phyloP scores from a whole-genome alignment of 1,140 invertebrate species.

The Mamestra configurata region DNA sequence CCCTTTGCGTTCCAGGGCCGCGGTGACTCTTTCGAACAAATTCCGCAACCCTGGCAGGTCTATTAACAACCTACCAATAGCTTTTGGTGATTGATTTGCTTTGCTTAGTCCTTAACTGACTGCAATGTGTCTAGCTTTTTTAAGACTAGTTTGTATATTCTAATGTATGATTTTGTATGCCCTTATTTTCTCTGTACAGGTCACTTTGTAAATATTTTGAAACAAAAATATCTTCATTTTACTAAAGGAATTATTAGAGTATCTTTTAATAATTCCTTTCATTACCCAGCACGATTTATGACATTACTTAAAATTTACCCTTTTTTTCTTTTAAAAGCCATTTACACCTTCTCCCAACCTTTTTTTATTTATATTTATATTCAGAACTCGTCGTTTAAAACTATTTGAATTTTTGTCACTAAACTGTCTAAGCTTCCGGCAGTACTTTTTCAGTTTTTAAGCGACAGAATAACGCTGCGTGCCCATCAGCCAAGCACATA shows the following conservation, averaged over 20 bases:
- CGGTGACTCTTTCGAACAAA: too few relatives aligned
- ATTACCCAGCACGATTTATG: not conserved
- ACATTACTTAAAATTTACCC: not conserved
- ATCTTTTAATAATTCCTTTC: too few relatives aligned
- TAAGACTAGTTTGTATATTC: not conserved
- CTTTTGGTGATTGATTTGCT: too few relatives aligned
- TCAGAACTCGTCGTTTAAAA: not conserved
- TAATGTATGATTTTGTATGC: not conserved
- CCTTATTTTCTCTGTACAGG: not conserved
- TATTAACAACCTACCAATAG: too few relatives aligned
- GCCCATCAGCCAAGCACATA: not conserved
- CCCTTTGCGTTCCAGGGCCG: too few relatives aligned
- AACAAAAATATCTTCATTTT: not conserved
- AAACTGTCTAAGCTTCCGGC: not conserved
- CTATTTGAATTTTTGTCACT: not conserved
- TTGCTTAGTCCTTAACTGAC: not conserved
- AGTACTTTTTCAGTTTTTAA: not conserved
- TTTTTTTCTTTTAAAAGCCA: not conserved
- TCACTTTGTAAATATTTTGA: not conserved
- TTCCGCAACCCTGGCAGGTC: too few relatives aligned
- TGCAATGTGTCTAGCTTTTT: not conserved
- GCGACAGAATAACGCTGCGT: not conserved
- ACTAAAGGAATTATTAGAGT: not conserved
- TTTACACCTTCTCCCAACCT: not conserved
- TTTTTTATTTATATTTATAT: not conserved